Evolutionary conservation across 2,113 vertebrate species (phyloP), one percentile per base, ranked within the genome.

Genomic region (Baryphthengus martii): DNA sequence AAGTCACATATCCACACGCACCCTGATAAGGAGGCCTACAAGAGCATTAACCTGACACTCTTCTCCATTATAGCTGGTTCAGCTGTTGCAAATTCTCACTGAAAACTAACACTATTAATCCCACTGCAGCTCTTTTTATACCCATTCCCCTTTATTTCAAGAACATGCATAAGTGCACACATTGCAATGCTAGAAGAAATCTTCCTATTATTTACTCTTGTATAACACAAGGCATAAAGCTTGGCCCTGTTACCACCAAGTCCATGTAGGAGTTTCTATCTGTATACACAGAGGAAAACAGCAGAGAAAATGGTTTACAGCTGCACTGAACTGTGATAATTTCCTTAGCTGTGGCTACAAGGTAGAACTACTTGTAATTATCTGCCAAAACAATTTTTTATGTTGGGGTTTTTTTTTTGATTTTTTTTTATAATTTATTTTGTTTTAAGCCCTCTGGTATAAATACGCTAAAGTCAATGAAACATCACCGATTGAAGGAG

Each of bases 301-400:
- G 47, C 72, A 68, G 86, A 86, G 56, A 61, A 92, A 89, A 81
- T 53, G 13, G 79, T 94, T 90, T 95, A 91, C 66, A 93, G 53
- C 62, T 89, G 56, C 65, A 31, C 65, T 62, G 56, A 90, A 67
- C 42, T 13, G 11, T 44, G 82, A 71, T 84, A 55, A 84, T 86
- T 88, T 88, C 52, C 83, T 78, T 59, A 81, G 86, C 76, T 65
- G 68, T 40, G 50, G 12, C 47, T 52, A 84, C 44, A 72, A 90
- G 71, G 44, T 88, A 85, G 24, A 93, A 92, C 77, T 82, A 95
- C 84, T 94, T 85, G 86, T 89, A 93, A 92, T 90, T 84, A 90
- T 92, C 73, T 65, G 56, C 61, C 85, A 94, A 61, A 87, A 1
- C 33, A 52, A 26, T 37, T 88, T 90, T 59, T 87, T 91, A 61